Evolutionary conservation across 2,797 vertebrate genomes (phyloP).

Genomic region (Gobio occitaniae): DNA sequence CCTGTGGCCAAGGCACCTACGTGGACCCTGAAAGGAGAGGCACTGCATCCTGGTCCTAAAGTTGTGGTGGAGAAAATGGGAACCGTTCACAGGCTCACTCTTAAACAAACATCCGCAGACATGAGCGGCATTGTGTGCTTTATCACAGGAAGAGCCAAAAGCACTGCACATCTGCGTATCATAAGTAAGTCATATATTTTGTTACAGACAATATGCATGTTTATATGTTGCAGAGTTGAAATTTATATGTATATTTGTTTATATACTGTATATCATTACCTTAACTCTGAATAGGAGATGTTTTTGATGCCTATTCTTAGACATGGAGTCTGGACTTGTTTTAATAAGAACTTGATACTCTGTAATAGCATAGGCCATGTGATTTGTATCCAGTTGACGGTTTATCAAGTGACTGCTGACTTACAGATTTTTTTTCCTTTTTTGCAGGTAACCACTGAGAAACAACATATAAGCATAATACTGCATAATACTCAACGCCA

Average conservation of each 20-base stretch:
- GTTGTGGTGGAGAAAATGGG: constrained; percentile 77
- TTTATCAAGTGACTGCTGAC: constrained; percentile 28
- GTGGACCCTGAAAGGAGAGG: constrained; percentile 81
- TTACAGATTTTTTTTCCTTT: constrained; percentile 3
- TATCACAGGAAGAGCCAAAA: constrained; percentile 72
- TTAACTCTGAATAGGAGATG: constrained; percentile 2
- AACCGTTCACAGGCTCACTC: constrained; percentile 75
- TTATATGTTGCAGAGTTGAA: not conserved
- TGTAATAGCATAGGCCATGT: constrained; percentile 7
- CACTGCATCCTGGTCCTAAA: constrained; percentile 68
- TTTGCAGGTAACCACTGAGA: constrained; percentile 69
- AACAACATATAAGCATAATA: constrained; percentile 36
- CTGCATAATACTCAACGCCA: not conserved
- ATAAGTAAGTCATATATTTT: constrained; percentile 61
- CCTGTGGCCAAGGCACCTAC: constrained; percentile 67
- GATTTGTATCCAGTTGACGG: not conserved
- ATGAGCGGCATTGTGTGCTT: constrained; percentile 81
- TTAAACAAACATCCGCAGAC: constrained; percentile 70
- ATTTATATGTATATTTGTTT: not conserved
- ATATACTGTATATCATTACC: not conserved
- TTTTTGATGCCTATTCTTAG: constrained; percentile 23
- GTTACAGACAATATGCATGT: not conserved
- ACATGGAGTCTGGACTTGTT: constrained; percentile 17
- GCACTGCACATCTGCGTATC: constrained; percentile 78
- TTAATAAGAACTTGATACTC: constrained; percentile 36